These are phyloP conservation scores for Nasonovia ribisnigri DNA, from an alignment of 2,888 invertebrate species.

Conservation along the genomic window DNA sequence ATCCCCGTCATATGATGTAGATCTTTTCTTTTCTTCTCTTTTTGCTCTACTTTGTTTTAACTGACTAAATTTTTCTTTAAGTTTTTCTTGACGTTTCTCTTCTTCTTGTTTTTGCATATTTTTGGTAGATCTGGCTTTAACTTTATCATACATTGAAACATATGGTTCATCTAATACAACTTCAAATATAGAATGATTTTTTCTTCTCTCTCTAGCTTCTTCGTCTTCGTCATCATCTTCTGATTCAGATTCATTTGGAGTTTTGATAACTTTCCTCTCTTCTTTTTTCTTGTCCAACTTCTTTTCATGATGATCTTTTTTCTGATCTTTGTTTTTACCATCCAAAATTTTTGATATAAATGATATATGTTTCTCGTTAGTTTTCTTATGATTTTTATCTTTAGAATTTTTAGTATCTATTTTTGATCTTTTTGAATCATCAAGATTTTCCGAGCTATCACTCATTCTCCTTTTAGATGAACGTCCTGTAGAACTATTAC, in stretches of 20 bases:
- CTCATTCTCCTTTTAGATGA: constrained; percentile 62
- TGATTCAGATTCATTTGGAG: constrained; percentile 70
- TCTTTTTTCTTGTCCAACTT: constrained; percentile 70
- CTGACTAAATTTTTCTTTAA: constrained; percentile 90
- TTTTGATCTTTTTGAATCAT: constrained; percentile 56
- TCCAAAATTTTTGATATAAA: constrained; percentile 63
- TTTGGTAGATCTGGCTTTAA: constrained; percentile 92
- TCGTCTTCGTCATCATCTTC: constrained; percentile 68
- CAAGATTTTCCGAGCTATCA: constrained; percentile 60
- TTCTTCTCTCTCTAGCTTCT: constrained; percentile 70
- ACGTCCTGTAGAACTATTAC: constrained; percentile 60
- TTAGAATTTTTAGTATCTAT: constrained; percentile 51
- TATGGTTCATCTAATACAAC: constrained; percentile 91
- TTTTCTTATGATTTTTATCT: constrained; percentile 56
- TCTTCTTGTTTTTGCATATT: constrained; percentile 94
- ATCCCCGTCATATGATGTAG: constrained; percentile 90
- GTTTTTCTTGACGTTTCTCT: constrained; percentile 86
- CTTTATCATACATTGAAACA: constrained; percentile 98
- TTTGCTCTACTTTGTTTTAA: constrained; percentile 89
- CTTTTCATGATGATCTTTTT: constrained; percentile 69
- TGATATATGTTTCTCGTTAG: constrained; percentile 59
- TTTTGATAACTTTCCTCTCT: constrained; percentile 71
- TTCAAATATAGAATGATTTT: constrained; percentile 92
- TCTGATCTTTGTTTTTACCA: constrained; percentile 68
- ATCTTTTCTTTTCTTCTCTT: constrained; percentile 89